Conservation (phyloP, 2,888 invertebrate species). For the Muschampia plurimacula region DNA sequence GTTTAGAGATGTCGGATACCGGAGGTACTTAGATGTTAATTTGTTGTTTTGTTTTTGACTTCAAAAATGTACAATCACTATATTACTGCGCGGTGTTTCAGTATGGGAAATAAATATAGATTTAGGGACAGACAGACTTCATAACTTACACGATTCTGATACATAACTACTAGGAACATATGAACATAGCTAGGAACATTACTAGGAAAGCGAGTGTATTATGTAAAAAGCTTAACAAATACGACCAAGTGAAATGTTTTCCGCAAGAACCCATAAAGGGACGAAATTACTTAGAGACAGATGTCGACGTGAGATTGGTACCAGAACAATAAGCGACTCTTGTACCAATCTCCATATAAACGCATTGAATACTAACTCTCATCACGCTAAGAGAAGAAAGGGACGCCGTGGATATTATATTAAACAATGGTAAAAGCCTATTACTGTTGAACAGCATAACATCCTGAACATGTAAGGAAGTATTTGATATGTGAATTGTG, state of each 20-base stretch:
- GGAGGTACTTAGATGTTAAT: no score
- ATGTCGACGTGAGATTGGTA: slow-evolving; percentile 58
- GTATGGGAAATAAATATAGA: no score
- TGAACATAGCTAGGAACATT: no score
- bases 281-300: slow-evolving; percentile 56
- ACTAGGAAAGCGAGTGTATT: slow-evolving; percentile 2
- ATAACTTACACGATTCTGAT: not conserved
- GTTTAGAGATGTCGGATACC: no score
- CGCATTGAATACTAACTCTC: slow-evolving; percentile 20
- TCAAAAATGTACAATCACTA: no score
- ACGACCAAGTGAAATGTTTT: slow-evolving; percentile 60
- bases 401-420: not conserved
- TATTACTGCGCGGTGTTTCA: no score
- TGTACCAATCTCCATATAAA: slow-evolving; percentile 26
- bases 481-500: slow-evolving; percentile 20
- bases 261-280: slow-evolving; percentile 59
- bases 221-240: slow-evolving; percentile 23
- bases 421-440: slow-evolving; percentile 23
- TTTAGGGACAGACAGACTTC: no score
- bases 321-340: slow-evolving; percentile 46
- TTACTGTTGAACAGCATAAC: not conserved
- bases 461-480: slow-evolving; percentile 24
- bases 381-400: slow-evolving; percentile 6
- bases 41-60: no score
- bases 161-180: not conserved